phyloP scores from a whole-genome alignment of 92 coral and sea anemone species.

The Phenganax stokvisi region DNA sequence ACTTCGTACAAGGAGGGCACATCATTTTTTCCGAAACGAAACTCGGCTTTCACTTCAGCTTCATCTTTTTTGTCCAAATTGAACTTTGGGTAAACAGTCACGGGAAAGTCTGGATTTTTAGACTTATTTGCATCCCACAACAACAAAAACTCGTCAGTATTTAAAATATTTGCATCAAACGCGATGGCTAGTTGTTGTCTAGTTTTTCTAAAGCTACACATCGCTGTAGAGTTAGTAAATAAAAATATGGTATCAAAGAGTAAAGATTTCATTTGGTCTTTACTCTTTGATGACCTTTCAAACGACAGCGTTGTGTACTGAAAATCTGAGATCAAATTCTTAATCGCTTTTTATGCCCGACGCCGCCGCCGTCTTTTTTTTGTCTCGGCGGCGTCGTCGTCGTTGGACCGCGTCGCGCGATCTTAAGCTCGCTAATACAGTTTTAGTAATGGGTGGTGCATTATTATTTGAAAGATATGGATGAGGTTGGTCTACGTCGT shows the following conservation, averaged over 20 bases:
- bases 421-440: no score
- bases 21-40: conserved; percentile 1
- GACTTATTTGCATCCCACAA: conserved; percentile 30
- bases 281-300: conserved; percentile 14
- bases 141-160: conserved; percentile 22
- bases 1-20: not conserved
- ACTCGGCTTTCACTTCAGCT: conserved; percentile 1
- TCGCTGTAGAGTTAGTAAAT: not conserved
- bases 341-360: no score
- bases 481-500: no score
- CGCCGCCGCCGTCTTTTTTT: no score
- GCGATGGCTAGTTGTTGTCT: conserved; percentile 21
- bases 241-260: not conserved
- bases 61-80: not conserved
- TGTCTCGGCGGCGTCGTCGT: no score
- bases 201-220: conserved; percentile 14
- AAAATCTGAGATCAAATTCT: no score
- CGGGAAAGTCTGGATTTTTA: conserved; percentile 7
- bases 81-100: not conserved
- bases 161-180: conserved; percentile 9
- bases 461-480: no score
- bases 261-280: conserved; percentile 4
- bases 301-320: not conserved
- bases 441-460: no score
- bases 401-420: no score